Percentiles rank a stretch among this genome's conserved stretches.
These are phyloP conservation scores for Ptilonorhynchus violaceus DNA, from an alignment of 2,113 vertebrate genomes.

Conservation along the genomic window DNA sequence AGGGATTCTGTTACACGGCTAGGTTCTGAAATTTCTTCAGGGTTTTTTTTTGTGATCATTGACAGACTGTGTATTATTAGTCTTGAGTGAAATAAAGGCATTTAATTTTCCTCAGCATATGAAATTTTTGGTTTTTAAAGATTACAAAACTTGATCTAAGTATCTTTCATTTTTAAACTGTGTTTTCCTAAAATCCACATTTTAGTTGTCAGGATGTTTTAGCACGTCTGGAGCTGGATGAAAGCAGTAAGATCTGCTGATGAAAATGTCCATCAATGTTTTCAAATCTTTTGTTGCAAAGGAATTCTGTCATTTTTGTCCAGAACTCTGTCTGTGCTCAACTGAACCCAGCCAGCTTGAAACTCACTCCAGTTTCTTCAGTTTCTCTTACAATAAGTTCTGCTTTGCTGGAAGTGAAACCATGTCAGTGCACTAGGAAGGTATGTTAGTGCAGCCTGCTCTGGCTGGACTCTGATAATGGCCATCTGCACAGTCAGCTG, in stretches of 20 bases:
- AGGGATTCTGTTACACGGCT: not conserved
- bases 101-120: not conserved
- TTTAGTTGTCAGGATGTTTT: not conserved
- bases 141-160: not conserved
- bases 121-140: not conserved
- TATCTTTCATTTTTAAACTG: not conserved
- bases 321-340: not conserved
- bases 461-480: not conserved
- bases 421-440: not conserved
- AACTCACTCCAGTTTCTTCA: not conserved
- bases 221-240: not conserved
- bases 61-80: not conserved
- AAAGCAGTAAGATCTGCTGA: not conserved
- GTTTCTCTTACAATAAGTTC: not conserved
- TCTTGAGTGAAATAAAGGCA: not conserved
- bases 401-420: not conserved
- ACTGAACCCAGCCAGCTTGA: not conserved
- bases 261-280: not conserved
- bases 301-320: not conserved
- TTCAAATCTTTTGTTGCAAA: not conserved
- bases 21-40: not conserved
- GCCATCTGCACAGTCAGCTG: not conserved
- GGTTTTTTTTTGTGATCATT: not conserved
- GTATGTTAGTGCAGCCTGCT: accelerated
- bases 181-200: not conserved